Conservation (phyloP, 1,140 invertebrate genomes). For the Aradophagus sp. region DNA sequence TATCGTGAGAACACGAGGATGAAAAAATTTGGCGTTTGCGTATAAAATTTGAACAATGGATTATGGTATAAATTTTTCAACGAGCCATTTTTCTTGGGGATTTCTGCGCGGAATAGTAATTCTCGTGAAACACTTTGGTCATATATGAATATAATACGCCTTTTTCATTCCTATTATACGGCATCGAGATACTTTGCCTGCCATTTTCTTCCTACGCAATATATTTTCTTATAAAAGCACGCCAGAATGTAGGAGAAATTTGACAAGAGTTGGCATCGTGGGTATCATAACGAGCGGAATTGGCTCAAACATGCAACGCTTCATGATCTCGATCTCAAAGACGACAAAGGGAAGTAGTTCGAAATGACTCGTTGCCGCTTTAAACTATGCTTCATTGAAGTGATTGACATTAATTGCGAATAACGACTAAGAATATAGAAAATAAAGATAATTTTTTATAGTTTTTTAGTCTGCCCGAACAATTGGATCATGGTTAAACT, state of each 20-base stretch:
- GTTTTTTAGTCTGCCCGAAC: too few relatives aligned
- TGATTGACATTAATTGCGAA: conserved; percentile 43
- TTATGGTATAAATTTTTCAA: conserved; percentile 40
- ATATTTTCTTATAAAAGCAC: conserved; percentile 44
- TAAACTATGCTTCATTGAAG: conserved; percentile 7
- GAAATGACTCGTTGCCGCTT: conserved; percentile 25
- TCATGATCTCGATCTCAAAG: conserved; percentile 38
- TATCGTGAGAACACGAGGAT: too few relatives aligned
- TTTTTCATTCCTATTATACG: conserved; percentile 51
- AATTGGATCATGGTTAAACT: too few relatives aligned
- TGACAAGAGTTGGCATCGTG: conserved; percentile 45
- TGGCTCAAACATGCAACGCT: conserved; percentile 36
- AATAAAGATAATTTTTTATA: too few relatives aligned
- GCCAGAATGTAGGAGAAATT: conserved; percentile 37
- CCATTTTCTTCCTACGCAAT: conserved; percentile 45
- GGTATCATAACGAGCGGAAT: conserved; percentile 40
- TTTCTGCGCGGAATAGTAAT: conserved; percentile 34
- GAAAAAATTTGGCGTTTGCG: too few relatives aligned
- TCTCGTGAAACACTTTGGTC: conserved; percentile 37
- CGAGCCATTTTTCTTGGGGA: conserved; percentile 39
- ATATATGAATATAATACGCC: conserved; percentile 50
- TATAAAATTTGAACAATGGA: conserved; percentile 37
- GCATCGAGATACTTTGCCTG: conserved; percentile 24
- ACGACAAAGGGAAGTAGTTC: conserved; percentile 45
- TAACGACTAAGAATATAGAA: too few relatives aligned